Evolutionary conservation across 2,797 vertebrate genomes (phyloP).

Genomic region (Scolopax rusticola): DNA sequence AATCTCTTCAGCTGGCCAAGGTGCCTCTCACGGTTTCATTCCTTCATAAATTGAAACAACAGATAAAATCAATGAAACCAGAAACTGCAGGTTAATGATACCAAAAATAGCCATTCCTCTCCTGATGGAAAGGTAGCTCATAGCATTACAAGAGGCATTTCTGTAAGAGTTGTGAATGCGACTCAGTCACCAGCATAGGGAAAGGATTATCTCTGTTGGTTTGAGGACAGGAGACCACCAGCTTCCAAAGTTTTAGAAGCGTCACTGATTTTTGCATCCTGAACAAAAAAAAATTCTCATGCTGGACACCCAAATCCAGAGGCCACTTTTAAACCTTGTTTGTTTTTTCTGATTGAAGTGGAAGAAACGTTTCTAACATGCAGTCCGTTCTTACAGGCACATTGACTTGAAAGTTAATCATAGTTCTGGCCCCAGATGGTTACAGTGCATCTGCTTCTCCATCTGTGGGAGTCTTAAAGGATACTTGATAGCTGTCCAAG

Average conservation of each 20-base stretch:
- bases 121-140: neutral
- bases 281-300: neutral
- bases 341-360: neutral
- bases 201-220: neutral
- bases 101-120: neutral
- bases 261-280: neutral
- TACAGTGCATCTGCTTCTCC: slow-evolving; percentile 34
- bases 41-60: neutral
- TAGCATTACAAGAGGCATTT: neutral
- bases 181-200: neutral
- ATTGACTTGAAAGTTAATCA: slow-evolving; percentile 44
- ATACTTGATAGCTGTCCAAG: slow-evolving; percentile 44
- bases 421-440: slow-evolving; percentile 32
- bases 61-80: neutral
- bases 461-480: slow-evolving; percentile 48
- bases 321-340: neutral
- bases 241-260: neutral
- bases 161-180: neutral
- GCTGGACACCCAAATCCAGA: neutral
- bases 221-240: neutral
- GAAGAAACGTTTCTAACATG: neutral
- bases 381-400: neutral
- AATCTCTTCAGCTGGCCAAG: neutral
- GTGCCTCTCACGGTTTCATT: neutral
- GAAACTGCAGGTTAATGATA: neutral